Conservation (phyloP, 2,888 invertebrate species). For the Drosophila conformis region DNA sequence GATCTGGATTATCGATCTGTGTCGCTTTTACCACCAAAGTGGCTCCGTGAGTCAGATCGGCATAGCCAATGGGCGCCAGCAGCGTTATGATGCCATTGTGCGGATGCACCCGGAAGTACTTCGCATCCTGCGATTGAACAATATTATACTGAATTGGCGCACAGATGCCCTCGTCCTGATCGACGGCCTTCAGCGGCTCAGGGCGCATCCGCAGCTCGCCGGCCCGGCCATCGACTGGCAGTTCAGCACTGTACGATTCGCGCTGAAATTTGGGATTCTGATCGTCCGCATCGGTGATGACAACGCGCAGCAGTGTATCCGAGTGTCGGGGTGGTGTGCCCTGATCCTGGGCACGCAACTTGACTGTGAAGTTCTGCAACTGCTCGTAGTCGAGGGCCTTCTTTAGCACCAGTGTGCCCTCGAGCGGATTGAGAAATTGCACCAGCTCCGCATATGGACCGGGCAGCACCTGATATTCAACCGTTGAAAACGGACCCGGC, state of each 20-base stretch:
- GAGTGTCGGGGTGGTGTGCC: slow-evolving; percentile 92
- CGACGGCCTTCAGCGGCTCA: slow-evolving; percentile 90
- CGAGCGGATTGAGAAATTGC: slow-evolving; percentile 93
- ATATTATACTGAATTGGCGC: slow-evolving; percentile 84
- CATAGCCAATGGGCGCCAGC: slow-evolving; percentile 81
- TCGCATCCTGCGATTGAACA: slow-evolving; percentile 84
- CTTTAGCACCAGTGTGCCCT: slow-evolving; percentile 92
- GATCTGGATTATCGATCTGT: slow-evolving; percentile 93
- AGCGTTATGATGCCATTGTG: slow-evolving; percentile 83
- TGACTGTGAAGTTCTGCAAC: slow-evolving; percentile 91
- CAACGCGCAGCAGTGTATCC: slow-evolving; percentile 91
- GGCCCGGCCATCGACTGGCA: slow-evolving; percentile 87
- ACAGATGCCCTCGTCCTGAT: slow-evolving; percentile 87
- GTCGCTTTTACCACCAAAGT: slow-evolving; percentile 93
- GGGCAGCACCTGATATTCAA: slow-evolving; percentile 92
- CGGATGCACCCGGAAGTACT: slow-evolving; percentile 84
- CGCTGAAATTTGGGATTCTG: slow-evolving; percentile 94
- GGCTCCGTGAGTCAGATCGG: slow-evolving; percentile 88
- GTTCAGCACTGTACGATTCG: slow-evolving; percentile 90
- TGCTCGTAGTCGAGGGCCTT: slow-evolving; percentile 94
- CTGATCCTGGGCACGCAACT: slow-evolving; percentile 91
- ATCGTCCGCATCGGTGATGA: slow-evolving; percentile 95
- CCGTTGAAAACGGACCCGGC: slow-evolving; percentile 94
- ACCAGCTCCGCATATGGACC: slow-evolving; percentile 93
- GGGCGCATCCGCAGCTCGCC: slow-evolving; percentile 89